Conservation (phyloP, 2,797 vertebrate genomes). For the Coreius guichenoti region DNA sequence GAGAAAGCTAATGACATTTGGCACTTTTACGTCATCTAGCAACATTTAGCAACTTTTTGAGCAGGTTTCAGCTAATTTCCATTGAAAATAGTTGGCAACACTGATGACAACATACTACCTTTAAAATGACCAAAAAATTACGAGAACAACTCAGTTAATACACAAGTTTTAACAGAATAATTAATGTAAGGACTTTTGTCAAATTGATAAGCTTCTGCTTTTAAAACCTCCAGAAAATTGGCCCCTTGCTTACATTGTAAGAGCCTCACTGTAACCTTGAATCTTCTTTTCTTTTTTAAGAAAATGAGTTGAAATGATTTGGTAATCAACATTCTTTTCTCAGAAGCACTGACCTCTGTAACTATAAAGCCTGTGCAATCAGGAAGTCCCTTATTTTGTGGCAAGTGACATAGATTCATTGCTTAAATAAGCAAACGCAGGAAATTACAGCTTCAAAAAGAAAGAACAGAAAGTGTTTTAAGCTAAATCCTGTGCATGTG, state of each 20-base stretch:
- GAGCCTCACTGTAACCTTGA: background rate
- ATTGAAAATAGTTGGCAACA: background rate
- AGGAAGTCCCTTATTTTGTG: conserved; percentile 19
- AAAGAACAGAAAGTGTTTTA: conserved; percentile 28
- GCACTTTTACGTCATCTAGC: background rate
- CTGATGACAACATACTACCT: background rate
- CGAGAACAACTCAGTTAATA: background rate
- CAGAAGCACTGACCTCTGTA: background rate
- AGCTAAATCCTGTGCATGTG: conserved; percentile 31
- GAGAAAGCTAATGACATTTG: background rate
- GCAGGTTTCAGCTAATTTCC: background rate
- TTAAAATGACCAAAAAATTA: background rate
- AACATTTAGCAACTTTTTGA: background rate
- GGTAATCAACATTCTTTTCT: background rate
- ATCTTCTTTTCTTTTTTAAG: background rate
- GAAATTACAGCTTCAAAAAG: conserved; percentile 38
- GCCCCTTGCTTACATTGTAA: background rate
- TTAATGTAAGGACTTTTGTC: background rate
- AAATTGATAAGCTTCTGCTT: background rate
- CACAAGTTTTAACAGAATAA: background rate
- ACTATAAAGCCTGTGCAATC: background rate
- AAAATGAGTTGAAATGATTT: background rate
- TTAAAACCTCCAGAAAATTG: background rate
- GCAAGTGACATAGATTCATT: conserved; percentile 28
- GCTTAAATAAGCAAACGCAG: conserved; percentile 22